phyloP scores from a whole-genome alignment of 2,113 vertebrate genomes.

The Oenanthe melanoleuca region DNA sequence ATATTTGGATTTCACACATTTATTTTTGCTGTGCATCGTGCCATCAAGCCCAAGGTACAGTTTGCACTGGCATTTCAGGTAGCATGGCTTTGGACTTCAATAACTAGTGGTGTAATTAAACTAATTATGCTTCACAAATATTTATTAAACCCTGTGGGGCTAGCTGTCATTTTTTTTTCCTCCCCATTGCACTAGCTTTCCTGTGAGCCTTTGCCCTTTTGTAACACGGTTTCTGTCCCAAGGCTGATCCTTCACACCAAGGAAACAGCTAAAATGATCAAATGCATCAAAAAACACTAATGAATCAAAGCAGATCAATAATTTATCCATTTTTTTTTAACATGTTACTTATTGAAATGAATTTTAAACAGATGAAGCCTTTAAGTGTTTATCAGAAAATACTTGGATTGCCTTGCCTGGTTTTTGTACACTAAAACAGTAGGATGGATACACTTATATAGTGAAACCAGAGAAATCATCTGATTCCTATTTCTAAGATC shows the following conservation, averaged over 20 bases:
- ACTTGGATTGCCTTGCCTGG: neutral
- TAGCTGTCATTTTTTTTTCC: neutral
- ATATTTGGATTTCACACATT: constrained; percentile 13
- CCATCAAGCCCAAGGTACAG: neutral
- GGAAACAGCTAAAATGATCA: neutral
- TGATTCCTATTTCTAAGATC: neutral
- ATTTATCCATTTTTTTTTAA: neutral
- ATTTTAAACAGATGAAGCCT: neutral
- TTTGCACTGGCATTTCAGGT: constrained; percentile 41
- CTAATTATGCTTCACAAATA: neutral
- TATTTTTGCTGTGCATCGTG: neutral
- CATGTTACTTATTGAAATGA: neutral
- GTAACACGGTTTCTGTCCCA: neutral
- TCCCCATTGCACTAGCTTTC: neutral
- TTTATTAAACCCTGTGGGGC: neutral
- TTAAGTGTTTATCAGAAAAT: neutral
- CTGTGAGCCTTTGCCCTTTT: neutral
- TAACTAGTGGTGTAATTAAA: constrained; percentile 5
- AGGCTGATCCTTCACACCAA: neutral
- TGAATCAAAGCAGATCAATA: neutral
- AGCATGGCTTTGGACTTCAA: neutral
- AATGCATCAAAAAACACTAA: neutral
- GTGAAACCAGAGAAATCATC: neutral
- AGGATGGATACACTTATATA: neutral
- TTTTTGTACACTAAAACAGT: neutral